phyloP scores from a whole-genome alignment of 2,113 vertebrate genomes.

The Cathartes aura region DNA sequence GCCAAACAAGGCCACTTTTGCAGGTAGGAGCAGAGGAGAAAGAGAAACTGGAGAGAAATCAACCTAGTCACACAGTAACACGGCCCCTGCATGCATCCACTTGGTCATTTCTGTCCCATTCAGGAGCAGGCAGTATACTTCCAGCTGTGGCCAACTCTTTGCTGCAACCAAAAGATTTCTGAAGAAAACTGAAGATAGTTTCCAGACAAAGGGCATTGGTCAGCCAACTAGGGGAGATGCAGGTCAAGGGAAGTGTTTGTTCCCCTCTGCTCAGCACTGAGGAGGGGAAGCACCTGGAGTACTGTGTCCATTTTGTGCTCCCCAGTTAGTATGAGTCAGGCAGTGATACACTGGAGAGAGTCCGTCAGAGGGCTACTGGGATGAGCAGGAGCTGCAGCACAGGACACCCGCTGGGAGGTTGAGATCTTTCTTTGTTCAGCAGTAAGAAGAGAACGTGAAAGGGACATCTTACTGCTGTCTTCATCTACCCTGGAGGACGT shows the following conservation, averaged over 20 bases:
- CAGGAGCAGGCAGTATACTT: neutral
- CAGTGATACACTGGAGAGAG: neutral
- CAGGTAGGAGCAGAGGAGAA: neutral
- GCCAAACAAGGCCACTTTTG: neutral
- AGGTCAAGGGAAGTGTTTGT: neutral
- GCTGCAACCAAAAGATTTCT: neutral
- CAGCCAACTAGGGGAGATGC: fast-evolving
- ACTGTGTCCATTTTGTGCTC: neutral
- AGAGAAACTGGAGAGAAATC: neutral
- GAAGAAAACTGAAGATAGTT: neutral
- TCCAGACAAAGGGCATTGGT: neutral
- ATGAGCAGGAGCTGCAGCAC: neutral
- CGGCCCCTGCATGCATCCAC: neutral
- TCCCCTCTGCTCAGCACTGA: neutral
- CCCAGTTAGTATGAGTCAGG: neutral
- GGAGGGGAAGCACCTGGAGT: neutral
- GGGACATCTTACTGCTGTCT: neutral
- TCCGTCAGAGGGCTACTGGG: neutral
- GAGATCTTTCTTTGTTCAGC: neutral
- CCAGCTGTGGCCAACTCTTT: neutral
- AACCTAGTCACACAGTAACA: neutral
- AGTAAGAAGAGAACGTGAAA: neutral
- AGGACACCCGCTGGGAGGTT: neutral
- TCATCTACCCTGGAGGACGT: neutral
- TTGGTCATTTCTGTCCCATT: neutral